Conservation (phyloP, 2,888 invertebrate genomes). For the Machimus rusticus region DNA sequence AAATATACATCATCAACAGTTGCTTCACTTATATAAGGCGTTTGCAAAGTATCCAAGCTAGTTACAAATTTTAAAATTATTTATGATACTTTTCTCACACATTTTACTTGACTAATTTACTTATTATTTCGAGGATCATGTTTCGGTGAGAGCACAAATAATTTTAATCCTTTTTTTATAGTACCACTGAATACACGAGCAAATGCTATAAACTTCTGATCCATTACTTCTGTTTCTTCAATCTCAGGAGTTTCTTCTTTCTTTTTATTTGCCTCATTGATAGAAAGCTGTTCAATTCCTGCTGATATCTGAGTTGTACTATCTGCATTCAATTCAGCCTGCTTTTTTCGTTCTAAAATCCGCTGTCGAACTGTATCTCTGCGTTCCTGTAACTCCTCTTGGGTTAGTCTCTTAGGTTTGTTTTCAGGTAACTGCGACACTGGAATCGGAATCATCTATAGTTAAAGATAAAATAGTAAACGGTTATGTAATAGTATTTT, state of each 20-base stretch:
- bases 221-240: conserved; percentile 53
- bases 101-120: conserved; percentile 64
- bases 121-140: conserved; percentile 75
- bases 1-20: conserved; percentile 81
- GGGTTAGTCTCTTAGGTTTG: conserved; percentile 77
- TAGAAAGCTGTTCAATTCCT: conserved; percentile 54
- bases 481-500: background rate
- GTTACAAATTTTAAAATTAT: conserved; percentile 1
- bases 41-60: conserved; percentile 50
- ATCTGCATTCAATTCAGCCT: conserved; percentile 49
- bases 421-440: conserved; percentile 79
- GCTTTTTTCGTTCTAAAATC: conserved; percentile 67
- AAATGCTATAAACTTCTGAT: conserved; percentile 84
- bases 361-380: conserved; percentile 73
- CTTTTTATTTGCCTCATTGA: background rate
- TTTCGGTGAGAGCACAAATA: conserved; percentile 87
- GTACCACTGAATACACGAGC: conserved; percentile 92
- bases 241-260: conserved; percentile 43
- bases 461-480: conserved; percentile 46
- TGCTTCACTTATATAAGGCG: conserved; percentile 59
- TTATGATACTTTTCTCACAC: background rate
- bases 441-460: conserved; percentile 88
- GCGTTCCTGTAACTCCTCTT: conserved; percentile 75
- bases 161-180: conserved; percentile 75
- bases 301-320: conserved; percentile 48